A percentile compares a stretch with the other conserved stretches of the same genome.
phyloP scores from a whole-genome alignment of 1,140 invertebrate species.

The Mya arenaria region DNA sequence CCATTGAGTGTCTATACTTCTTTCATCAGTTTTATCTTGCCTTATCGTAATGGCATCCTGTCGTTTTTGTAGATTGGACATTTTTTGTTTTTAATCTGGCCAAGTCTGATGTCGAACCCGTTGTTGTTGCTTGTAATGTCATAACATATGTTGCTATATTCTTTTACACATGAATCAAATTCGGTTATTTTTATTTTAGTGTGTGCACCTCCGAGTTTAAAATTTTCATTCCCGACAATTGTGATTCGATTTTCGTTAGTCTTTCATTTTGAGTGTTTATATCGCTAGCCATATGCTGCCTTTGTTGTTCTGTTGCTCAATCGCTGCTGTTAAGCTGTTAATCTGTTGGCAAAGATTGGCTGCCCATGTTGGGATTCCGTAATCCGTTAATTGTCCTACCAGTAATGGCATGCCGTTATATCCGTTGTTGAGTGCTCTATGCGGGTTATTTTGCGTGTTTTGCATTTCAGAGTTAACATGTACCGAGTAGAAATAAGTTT shows the following conservation, averaged over 20 bases:
- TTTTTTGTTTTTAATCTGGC: background rate
- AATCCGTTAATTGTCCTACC: too few species aligned
- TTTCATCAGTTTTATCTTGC: conserved; percentile 1
- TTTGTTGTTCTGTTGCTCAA: background rate
- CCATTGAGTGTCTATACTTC: background rate
- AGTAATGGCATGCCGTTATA: too few species aligned
- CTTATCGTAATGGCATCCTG: background rate
- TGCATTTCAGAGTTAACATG: too few species aligned
- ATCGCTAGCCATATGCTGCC: conserved; percentile 1
- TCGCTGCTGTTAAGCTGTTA: background rate
- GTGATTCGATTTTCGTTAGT: background rate
- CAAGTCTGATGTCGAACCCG: background rate
- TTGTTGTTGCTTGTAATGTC: background rate
- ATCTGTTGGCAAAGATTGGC: background rate
- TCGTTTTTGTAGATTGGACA: background rate
- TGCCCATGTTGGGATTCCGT: background rate
- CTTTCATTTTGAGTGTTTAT: background rate
- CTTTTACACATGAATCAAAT: background rate
- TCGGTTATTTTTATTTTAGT: background rate
- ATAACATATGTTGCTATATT: conserved; percentile 8
- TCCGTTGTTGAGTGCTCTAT: too few species aligned
- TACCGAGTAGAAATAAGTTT: too few species aligned
- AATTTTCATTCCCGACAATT: background rate
- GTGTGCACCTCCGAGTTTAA: background rate
- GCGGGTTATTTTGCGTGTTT: too few species aligned